A percentile compares a stretch with the other conserved stretches of the same genome.
Conservation (phyloP, 2,888 invertebrate genomes). For the Gastrophysa polygoni region DNA sequence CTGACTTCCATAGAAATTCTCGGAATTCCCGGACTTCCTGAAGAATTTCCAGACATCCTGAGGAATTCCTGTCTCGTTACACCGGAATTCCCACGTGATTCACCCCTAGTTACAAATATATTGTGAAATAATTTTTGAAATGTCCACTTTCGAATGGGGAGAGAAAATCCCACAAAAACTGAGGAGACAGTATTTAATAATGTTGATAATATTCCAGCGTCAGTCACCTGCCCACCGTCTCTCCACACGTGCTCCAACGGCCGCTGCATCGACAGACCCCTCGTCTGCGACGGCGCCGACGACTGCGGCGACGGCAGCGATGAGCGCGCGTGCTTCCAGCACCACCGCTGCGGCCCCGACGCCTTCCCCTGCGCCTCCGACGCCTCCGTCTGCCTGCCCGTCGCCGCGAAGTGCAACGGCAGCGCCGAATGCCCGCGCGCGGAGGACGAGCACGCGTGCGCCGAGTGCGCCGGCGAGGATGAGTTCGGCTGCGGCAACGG, state of each 20-base stretch:
- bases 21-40: too few species aligned
- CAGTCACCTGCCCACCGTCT: constrained; percentile 46
- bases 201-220: constrained; percentile 25
- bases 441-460: constrained; percentile 68
- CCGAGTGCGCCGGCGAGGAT: constrained; percentile 58
- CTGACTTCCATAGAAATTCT: too few species aligned
- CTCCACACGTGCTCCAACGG: constrained; percentile 62
- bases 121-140: too few species aligned
- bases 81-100: too few species aligned
- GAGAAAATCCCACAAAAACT: too few species aligned
- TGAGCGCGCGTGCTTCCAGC: constrained; percentile 52
- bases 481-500: constrained; percentile 65
- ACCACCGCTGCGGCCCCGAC: constrained; percentile 54
- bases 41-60: too few species aligned
- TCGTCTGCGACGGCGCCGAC: constrained; percentile 65
- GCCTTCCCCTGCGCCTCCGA: constrained; percentile 62
- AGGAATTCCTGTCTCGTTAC: too few species aligned
- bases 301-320: constrained; percentile 67
- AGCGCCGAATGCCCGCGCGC: constrained; percentile 72
- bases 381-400: constrained; percentile 61
- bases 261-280: constrained; percentile 62
- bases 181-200: background rate
- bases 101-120: too few species aligned
- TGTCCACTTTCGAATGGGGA: too few species aligned
- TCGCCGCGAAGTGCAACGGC: constrained; percentile 62